Evolutionary conservation across 2,888 invertebrate genomes (phyloP).

Genomic region (Hirtodrosophila alboralis): DNA sequence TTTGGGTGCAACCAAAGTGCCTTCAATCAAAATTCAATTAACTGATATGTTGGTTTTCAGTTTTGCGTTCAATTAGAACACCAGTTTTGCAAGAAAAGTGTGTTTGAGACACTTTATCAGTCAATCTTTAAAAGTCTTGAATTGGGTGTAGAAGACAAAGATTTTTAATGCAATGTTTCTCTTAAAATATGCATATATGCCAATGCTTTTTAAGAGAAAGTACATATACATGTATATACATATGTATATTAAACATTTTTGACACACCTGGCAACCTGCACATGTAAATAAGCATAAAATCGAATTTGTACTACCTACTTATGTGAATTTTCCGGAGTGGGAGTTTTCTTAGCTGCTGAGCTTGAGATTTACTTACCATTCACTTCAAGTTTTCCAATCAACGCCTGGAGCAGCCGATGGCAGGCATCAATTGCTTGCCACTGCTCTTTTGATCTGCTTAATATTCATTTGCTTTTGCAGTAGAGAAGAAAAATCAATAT

Average conservation of each 20-base stretch:
- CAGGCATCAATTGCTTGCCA: constrained; percentile 53
- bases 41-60: background rate
- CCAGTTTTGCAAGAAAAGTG: too few species aligned
- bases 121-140: too few species aligned
- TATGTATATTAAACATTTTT: too few species aligned
- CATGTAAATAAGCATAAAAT: constrained; percentile 58
- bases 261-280: too few species aligned
- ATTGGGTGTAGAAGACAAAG: too few species aligned
- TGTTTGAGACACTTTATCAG: too few species aligned
- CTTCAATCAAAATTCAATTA: constrained; percentile 17
- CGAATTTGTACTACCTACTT: constrained; percentile 37
- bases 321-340: too few species aligned
- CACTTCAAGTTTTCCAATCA: constrained; percentile 48
- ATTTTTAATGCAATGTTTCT: too few species aligned
- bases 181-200: too few species aligned
- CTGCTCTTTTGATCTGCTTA: constrained; percentile 62
- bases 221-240: too few species aligned
- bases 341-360: background rate
- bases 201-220: too few species aligned
- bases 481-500: background rate
- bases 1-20: constrained; percentile 2
- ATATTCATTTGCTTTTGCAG: constrained; percentile 4
- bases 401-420: constrained; percentile 28
- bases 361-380: constrained; percentile 13
- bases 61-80: constrained; percentile 1